These are phyloP conservation scores for Forpus xanthops DNA, from an alignment of 2,797 vertebrate species.

Conservation along the genomic window DNA sequence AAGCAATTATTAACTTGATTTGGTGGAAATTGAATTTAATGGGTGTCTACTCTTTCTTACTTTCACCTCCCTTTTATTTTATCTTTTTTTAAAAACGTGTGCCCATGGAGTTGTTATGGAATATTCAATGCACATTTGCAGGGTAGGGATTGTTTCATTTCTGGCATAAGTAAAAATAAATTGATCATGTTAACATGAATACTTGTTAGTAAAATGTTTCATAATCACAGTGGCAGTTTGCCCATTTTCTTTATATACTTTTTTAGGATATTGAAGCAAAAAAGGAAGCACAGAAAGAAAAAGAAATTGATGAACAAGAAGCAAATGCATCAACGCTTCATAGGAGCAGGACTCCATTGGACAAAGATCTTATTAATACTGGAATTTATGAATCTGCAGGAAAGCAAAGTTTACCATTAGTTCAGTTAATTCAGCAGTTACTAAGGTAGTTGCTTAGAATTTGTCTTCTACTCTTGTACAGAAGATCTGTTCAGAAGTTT, in stretches of 20 bases:
- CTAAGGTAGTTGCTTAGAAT: constrained; percentile 81
- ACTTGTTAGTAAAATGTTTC: not conserved
- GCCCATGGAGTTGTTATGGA: fast-evolving
- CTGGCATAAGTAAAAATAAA: not conserved
- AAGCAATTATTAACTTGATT: not conserved
- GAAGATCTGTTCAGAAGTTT: not conserved
- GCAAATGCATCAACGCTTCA: constrained; percentile 92
- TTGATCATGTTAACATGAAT: not conserved
- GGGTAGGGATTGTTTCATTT: not conserved
- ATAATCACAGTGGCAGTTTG: not conserved
- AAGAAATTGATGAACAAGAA: constrained; percentile 98
- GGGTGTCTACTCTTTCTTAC: not conserved
- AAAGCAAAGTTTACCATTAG: constrained; percentile 93
- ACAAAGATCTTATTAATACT: constrained; percentile 98
- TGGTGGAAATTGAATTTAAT: not conserved
- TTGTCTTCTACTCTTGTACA: not conserved
- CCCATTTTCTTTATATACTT: not conserved
- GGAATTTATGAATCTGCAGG: constrained; percentile 96
- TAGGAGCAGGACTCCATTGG: constrained; percentile 89
- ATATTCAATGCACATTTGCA: not conserved
- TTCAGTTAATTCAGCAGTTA: constrained; percentile 96
- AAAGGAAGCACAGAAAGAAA: constrained; percentile 98
- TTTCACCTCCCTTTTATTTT: not conserved
- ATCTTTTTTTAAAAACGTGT: not conserved
- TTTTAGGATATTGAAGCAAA: constrained; percentile 96